Evolutionary conservation across 2,797 vertebrate genomes (phyloP).

Genomic region (Periophthalmus magnuspinnatus): DNA sequence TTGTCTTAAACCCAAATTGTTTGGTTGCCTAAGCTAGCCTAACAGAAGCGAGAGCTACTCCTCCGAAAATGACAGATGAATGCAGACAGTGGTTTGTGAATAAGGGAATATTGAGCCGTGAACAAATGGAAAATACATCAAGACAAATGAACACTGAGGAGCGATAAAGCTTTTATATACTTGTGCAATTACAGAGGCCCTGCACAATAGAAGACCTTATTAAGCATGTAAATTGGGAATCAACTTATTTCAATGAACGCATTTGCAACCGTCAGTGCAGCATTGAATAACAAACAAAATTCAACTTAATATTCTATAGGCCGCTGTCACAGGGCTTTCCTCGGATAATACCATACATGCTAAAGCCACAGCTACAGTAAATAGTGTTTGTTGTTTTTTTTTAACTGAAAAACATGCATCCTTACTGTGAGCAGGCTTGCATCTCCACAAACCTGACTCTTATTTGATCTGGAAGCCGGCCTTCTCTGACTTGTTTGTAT

Average conservation of each 20-base stretch:
- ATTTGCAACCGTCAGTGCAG: constrained; percentile 43
- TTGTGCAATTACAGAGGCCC: constrained; percentile 15
- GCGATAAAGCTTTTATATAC: constrained; percentile 24
- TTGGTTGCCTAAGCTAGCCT: constrained; percentile 38
- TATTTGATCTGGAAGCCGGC: no score
- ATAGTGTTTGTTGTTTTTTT: no score
- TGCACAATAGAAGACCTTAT: constrained; percentile 37
- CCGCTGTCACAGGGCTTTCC: neutral
- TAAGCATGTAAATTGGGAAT: constrained; percentile 53
- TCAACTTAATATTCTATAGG: constrained; percentile 16
- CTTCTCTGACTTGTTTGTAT: no score
- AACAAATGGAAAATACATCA: constrained; percentile 70
- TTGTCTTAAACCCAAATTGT: constrained; percentile 55
- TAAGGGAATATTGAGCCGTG: constrained; percentile 46
- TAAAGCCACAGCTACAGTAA: no score
- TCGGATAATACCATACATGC: neutral
- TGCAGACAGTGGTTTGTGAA: constrained; percentile 56
- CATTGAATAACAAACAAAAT: constrained; percentile 32
- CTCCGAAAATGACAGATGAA: constrained; percentile 40
- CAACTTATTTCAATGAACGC: constrained; percentile 31
- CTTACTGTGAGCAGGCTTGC: no score
- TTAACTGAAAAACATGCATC: no score
- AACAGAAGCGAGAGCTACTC: constrained; percentile 27
- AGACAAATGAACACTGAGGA: constrained; percentile 59
- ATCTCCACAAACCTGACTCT: no score